Conservation (phyloP, 2,797 vertebrate genomes). For the Melanotaenia pygmaea region DNA sequence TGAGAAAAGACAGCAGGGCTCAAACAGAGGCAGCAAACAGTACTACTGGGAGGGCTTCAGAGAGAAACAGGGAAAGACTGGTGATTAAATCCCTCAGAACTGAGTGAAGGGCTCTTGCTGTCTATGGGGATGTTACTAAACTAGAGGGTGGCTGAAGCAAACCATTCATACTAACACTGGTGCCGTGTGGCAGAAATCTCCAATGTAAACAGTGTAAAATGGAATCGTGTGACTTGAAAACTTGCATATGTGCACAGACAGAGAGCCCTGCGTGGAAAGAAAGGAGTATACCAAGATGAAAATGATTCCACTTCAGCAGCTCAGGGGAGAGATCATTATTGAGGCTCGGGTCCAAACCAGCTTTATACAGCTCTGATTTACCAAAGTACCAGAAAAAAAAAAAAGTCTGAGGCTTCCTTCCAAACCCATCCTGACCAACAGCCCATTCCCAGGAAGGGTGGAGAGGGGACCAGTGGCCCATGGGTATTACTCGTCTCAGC, state of each 20-base stretch:
- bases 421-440: constrained; percentile 67
- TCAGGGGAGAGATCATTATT: constrained; percentile 60
- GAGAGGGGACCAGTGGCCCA: constrained; percentile 65
- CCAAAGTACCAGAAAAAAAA: constrained; percentile 53
- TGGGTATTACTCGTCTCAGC: constrained; percentile 62
- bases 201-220: constrained; percentile 58
- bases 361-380: constrained; percentile 63
- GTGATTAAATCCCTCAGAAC: constrained; percentile 29
- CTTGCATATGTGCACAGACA: constrained; percentile 26
- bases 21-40: constrained; percentile 58
- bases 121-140: constrained; percentile 20
- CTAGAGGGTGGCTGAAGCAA: constrained; percentile 23
- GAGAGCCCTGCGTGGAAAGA: constrained; percentile 33
- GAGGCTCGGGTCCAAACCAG: constrained; percentile 67
- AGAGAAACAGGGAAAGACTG: constrained; percentile 41
- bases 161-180: constrained; percentile 36
- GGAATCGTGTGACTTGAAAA: constrained; percentile 48
- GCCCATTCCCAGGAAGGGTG: constrained; percentile 70
- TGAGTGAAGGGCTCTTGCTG: constrained; percentile 42
- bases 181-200: constrained; percentile 36
- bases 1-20: constrained; percentile 54
- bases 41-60: constrained; percentile 47
- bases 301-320: constrained; percentile 55
- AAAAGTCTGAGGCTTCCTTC: constrained; percentile 54
- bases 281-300: constrained; percentile 51